Percentiles rank a stretch among this genome's conserved stretches.
These are phyloP conservation scores for Dinoponera quadriceps DNA, from an alignment of 1,140 invertebrate species.

Conservation along the genomic window DNA sequence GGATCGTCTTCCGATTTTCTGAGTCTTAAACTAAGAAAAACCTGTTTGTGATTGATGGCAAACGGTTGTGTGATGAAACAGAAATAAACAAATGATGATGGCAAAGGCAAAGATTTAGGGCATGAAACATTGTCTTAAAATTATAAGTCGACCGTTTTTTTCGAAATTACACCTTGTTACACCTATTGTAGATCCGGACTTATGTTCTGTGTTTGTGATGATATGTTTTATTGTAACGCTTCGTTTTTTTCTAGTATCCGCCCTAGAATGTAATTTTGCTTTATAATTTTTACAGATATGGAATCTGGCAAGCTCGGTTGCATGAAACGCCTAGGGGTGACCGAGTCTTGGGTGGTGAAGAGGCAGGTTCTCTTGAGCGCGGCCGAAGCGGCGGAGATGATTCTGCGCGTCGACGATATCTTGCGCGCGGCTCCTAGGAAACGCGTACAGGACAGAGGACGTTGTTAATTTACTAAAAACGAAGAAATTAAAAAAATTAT, in stretches of 20 bases:
- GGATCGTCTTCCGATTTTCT: no score
- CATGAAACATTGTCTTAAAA: no score
- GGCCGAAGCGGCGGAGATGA: slow-evolving; percentile 99
- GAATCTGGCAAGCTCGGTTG: slow-evolving; percentile 93
- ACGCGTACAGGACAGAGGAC: slow-evolving; percentile 94
- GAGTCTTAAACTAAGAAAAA: no score
- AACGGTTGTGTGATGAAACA: no score
- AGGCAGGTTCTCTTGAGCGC: slow-evolving; percentile 97
- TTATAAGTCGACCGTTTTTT: no score
- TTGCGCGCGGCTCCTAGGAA: slow-evolving; percentile 97
- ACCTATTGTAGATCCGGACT: no score
- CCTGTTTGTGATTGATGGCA: no score
- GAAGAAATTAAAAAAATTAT: slow-evolving; percentile 1
- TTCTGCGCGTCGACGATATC: slow-evolving; percentile 98
- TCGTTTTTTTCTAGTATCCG: background rate
- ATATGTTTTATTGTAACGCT: background rate
- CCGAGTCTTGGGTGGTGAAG: slow-evolving; percentile 99
- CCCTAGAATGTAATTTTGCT: slow-evolving; percentile 26
- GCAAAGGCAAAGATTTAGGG: no score
- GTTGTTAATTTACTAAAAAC: slow-evolving; percentile 90
- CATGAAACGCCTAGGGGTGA: slow-evolving; percentile 96
- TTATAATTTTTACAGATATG: slow-evolving; percentile 90
- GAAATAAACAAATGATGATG: no score
- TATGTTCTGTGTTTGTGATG: background rate
- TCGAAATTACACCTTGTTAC: no score